phyloP scores from a whole-genome alignment of 2,113 vertebrate species.

The Ramphastos sulfuratus region DNA sequence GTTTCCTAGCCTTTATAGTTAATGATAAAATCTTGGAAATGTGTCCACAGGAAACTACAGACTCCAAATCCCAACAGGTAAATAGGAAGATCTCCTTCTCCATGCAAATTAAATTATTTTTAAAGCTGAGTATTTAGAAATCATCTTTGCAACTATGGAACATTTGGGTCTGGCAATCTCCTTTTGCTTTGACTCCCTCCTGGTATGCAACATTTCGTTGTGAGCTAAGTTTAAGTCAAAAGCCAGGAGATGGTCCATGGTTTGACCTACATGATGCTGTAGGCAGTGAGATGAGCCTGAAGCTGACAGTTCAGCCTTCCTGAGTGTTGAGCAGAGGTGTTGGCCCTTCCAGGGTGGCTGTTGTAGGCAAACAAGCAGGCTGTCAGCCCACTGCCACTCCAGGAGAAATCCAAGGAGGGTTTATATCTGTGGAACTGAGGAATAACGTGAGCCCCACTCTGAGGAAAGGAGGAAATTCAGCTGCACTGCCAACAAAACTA shows the following conservation, averaged over 20 bases:
- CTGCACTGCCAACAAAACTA: slow-evolving; percentile 4
- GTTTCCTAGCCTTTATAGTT: slow-evolving; percentile 16
- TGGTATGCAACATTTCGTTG: background rate
- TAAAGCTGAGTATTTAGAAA: slow-evolving; percentile 41
- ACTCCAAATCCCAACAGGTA: background rate
- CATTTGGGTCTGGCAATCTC: background rate
- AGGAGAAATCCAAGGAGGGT: background rate
- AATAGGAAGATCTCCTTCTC: background rate
- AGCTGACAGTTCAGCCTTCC: background rate
- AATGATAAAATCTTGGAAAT: slow-evolving; percentile 35
- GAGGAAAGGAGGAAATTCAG: background rate
- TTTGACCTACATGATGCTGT: fast-evolving
- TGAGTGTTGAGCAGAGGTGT: background rate
- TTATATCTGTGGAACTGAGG: background rate
- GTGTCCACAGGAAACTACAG: background rate
- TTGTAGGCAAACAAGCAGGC: fast-evolving
- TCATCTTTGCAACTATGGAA: background rate
- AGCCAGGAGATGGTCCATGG: background rate
- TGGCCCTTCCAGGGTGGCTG: background rate
- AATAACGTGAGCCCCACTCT: background rate
- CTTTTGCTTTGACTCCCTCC: background rate
- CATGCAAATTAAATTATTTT: slow-evolving; percentile 1
- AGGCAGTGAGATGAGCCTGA: background rate
- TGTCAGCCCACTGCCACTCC: fast-evolving
- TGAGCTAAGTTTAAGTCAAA: background rate